These are phyloP conservation scores for Acipenser ruthenus DNA, from an alignment of 2,797 vertebrate species.

Conservation along the genomic window DNA sequence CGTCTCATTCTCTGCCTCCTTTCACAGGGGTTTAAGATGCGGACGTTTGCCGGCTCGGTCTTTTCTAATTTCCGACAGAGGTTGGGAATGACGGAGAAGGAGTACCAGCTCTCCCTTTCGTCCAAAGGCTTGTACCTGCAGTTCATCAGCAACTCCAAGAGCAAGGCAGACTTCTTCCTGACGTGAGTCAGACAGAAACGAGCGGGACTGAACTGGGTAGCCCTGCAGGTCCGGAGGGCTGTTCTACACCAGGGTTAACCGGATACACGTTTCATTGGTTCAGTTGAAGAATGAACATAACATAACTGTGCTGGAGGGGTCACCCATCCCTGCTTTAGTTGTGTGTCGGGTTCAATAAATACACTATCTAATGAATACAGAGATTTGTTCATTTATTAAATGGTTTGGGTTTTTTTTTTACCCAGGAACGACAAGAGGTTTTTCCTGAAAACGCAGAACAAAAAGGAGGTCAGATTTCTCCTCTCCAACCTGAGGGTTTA, in stretches of 20 bases:
- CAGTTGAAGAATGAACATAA: too few species aligned
- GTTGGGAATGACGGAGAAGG: constrained; percentile 66
- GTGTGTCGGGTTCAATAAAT: not conserved
- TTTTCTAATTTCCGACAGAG: constrained; percentile 35
- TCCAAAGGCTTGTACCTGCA: constrained; percentile 68
- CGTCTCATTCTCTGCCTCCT: not conserved
- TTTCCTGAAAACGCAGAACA: constrained; percentile 82
- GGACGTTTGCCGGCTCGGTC: constrained; percentile 56
- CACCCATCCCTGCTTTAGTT: not conserved
- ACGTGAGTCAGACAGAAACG: constrained; percentile 57
- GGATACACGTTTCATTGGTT: too few species aligned
- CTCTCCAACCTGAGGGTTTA: constrained; percentile 69
- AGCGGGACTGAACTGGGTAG: not conserved
- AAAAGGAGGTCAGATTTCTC: constrained; percentile 69
- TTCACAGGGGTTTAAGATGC: constrained; percentile 67
- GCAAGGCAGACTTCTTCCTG: constrained; percentile 82
- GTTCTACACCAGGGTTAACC: not conserved
- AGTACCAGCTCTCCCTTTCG: constrained; percentile 69
- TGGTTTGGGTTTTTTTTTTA: not conserved
- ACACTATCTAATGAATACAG: too few species aligned
- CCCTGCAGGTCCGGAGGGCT: not conserved
- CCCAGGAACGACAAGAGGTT: constrained; percentile 76
- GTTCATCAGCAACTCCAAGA: constrained; percentile 87
- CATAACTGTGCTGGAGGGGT: too few species aligned
- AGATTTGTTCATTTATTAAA: too few species aligned